Conservation (phyloP, 2,888 invertebrate genomes). For the Heteromurus nitidus region DNA sequence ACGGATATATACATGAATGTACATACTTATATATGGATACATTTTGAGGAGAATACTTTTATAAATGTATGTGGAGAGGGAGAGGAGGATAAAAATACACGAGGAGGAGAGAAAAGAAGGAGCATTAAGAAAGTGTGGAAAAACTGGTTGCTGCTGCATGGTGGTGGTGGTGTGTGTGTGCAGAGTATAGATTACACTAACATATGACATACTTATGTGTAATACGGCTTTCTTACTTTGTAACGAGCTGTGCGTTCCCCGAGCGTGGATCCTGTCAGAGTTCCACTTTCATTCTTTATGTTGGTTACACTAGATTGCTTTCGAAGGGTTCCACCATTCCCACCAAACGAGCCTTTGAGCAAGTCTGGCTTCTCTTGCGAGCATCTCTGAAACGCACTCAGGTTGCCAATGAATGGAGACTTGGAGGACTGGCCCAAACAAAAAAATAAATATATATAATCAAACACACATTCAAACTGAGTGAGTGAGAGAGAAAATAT, state of each 20-base stretch:
- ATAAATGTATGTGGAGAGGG: neutral
- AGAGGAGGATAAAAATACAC: neutral
- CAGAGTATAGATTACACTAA: conserved; percentile 14
- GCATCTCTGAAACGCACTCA: conserved; percentile 55
- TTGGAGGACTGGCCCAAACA: conserved; percentile 53
- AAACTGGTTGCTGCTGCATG: too few relatives aligned
- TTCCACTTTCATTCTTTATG: conserved; percentile 76
- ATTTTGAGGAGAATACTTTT: neutral
- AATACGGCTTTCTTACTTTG: conserved; percentile 80
- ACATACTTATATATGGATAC: too few relatives aligned
- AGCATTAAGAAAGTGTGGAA: neutral
- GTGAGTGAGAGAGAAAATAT: conserved; percentile 22
- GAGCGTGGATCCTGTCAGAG: conserved; percentile 74
- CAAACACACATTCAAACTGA: neutral
- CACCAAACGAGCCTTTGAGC: conserved; percentile 82
- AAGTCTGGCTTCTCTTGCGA: conserved; percentile 85
- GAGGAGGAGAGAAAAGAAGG: neutral
- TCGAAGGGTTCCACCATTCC: conserved; percentile 79
- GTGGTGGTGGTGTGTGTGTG: neutral
- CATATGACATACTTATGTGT: conserved; percentile 1
- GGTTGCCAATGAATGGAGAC: conserved; percentile 66
- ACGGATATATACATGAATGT: neutral
- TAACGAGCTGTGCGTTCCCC: conserved; percentile 86
- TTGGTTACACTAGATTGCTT: conserved; percentile 76
- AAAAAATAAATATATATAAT: conserved; percentile 15